Evolutionary conservation across 2,888 invertebrate species (phyloP).

Genomic region (Pristionchus fissidentatus): DNA sequence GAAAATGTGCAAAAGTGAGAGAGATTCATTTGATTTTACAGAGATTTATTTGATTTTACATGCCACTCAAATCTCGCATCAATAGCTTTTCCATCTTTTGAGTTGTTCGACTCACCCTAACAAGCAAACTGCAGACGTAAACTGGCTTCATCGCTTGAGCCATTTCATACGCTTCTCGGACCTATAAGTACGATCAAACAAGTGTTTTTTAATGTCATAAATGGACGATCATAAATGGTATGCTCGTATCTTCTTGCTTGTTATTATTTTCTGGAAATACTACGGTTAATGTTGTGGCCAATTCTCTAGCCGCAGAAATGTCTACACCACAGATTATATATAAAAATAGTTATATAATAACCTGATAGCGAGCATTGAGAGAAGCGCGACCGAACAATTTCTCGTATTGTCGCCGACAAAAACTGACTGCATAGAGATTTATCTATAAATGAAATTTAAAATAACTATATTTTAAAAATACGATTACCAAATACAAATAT

Average conservation of each 20-base stretch:
- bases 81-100: neutral
- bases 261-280: too few species aligned
- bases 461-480: neutral
- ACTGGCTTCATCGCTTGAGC: constrained; percentile 10
- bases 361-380: constrained; percentile 33
- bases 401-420: constrained; percentile 2
- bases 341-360: neutral
- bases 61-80: too few species aligned
- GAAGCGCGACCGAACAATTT: constrained; percentile 12
- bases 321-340: too few species aligned
- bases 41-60: neutral
- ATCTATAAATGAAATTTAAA: too few species aligned
- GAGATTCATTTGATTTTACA: too few species aligned
- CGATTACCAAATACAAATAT: too few species aligned
- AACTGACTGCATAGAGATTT: neutral
- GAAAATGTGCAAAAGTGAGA: too few species aligned
- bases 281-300: too few species aligned
- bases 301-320: too few species aligned
- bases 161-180: constrained; percentile 30
- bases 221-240: too few species aligned
- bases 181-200: neutral
- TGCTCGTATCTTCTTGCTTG: too few species aligned
- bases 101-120: neutral
- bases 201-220: too few species aligned
- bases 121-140: neutral